Conservation (phyloP, 2,113 vertebrate genomes). For the Urocynchramus pylzowi region DNA sequence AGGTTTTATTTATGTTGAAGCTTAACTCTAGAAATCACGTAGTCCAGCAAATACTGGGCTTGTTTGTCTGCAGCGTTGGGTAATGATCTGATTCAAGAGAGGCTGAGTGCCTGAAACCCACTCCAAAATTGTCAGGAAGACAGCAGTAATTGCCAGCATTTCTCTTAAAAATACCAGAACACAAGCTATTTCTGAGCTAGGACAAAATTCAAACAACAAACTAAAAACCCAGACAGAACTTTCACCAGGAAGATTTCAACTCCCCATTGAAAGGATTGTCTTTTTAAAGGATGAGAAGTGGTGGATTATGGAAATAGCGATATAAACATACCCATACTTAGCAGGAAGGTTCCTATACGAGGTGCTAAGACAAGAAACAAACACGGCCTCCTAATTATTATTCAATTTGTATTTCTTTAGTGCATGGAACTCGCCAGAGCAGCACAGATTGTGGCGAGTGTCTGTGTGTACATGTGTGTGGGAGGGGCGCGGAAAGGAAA, state of each 20-base stretch:
- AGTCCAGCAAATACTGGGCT: background rate
- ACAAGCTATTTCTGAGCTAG: background rate
- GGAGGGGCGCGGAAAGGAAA: background rate
- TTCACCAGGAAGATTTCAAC: background rate
- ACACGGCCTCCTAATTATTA: background rate
- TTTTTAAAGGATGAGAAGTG: background rate
- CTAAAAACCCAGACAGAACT: background rate
- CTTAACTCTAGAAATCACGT: background rate
- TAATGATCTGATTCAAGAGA: background rate
- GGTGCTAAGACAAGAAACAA: background rate
- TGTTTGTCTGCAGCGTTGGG: background rate
- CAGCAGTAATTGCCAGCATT: background rate
- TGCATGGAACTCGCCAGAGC: background rate
- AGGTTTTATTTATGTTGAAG: background rate
- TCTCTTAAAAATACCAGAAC: background rate
- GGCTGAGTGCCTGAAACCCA: background rate
- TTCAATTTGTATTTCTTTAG: background rate
- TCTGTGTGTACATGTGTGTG: background rate
- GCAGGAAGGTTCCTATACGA: background rate
- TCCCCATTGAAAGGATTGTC: background rate
- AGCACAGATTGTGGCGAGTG: background rate
- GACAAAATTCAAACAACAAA: background rate
- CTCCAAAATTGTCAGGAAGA: background rate
- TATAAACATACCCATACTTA: background rate
- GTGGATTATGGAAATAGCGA: background rate